These are phyloP conservation scores for Zygothrica quintamaculata DNA, from an alignment of 2,888 invertebrate species.

Conservation along the genomic window DNA sequence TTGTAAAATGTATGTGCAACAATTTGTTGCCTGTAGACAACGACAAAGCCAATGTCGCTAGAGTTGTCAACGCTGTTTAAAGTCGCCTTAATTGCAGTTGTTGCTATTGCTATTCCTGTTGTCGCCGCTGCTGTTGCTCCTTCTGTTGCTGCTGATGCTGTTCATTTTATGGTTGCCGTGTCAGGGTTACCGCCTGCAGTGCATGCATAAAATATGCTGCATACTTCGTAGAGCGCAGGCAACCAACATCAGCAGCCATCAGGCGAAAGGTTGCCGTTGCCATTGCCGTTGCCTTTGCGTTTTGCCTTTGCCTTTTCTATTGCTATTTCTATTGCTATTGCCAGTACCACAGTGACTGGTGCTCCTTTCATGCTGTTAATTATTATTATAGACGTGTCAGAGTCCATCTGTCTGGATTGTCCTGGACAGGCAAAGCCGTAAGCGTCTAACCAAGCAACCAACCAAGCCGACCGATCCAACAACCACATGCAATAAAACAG, in stretches of 20 bases:
- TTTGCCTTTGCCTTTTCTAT: too few relatives aligned
- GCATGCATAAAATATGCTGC: conserved; percentile 81
- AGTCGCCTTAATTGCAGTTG: conserved; percentile 74
- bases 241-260: conserved; percentile 21
- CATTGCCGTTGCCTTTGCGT: conserved; percentile 3
- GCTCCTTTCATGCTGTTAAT: conserved; percentile 80
- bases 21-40: conserved; percentile 71
- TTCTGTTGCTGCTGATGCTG: conserved; percentile 33
- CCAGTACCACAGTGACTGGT: conserved; percentile 30
- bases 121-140: too few relatives aligned
- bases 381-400: conserved; percentile 83
- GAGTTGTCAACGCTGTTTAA: conserved; percentile 76
- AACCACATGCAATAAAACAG: conserved; percentile 77
- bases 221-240: conserved; percentile 55
- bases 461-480: conserved; percentile 31
- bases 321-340: too few relatives aligned
- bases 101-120: conserved; percentile 38
- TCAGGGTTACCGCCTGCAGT: conserved; percentile 60
- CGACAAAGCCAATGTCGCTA: conserved; percentile 70
- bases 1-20: conserved; percentile 63
- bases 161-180: conserved; percentile 63
- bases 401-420: conserved; percentile 50
- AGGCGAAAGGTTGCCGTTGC: conserved; percentile 28
- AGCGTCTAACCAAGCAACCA: conserved; percentile 3
- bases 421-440: conserved; percentile 40